Evolutionary conservation across 2,797 vertebrate genomes (phyloP), one percentile per base, ranked within the genome.

Genomic region (Pseudocheirus occidentalis): DNA sequence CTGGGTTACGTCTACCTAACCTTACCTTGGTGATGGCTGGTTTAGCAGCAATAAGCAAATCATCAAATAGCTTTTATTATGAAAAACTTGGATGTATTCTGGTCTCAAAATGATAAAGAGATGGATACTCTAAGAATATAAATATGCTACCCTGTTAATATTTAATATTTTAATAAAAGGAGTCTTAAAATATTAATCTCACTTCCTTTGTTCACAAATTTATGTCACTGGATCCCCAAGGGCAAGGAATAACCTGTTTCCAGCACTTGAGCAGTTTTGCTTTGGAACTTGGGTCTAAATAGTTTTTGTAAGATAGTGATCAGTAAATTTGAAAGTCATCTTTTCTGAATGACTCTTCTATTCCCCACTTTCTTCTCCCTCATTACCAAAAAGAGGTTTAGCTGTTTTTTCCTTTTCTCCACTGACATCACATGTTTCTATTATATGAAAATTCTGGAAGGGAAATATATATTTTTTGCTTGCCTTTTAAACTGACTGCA

Each of bases 181-280:
- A 96, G 1, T 0, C 92, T 95, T 95, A 91, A 97, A 95, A 95
- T 94, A 92, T 93, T 96, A 94, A 95, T 92, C 57, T 57, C 56
- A 34, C 12, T 92, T 96, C 29, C 50, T 93, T 96, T 95, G 34
- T 66, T 87, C 73, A 87, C 73, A 87, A 89, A 56, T 97, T 92
- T 97, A 11, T 59, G 40, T 95, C 89, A 90, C 53, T 96, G 53
- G 95, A 98, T 92, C 28, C 56, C 92, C 46, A 95, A 95, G 59
- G 27, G 90, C 21, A 97, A 96, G 53, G 91, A 97, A 94, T 34
- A 13, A 90, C 62, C 27, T 94, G 46, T 89, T 28, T 3, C 0
- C 50, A 92, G 12, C 16, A 56, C 40, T 73, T 59, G 95, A 89
- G 55, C 50, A n/a, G 9, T 58, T 94, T 66, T 62, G 50, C 93